Percentiles rank a stretch among this genome's conserved stretches.
Evolutionary conservation across 23 tunicate species (phyloP).

Genomic region (Trididemnum nubilum): DNA sequence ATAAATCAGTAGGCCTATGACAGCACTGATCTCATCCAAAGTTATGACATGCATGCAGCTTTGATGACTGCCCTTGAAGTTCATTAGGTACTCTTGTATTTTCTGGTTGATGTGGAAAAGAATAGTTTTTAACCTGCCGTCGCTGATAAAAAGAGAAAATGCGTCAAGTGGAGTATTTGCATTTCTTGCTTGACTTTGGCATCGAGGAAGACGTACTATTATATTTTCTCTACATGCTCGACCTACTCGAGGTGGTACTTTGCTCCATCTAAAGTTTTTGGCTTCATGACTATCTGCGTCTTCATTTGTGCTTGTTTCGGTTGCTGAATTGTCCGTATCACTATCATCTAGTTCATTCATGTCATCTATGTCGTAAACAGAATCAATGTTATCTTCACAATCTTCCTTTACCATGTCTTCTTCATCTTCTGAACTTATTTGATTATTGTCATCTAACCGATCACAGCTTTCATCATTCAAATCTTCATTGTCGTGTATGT

Average conservation of each 20-base stretch:
- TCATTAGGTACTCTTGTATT: constrained; percentile 11
- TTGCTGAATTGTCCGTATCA: no score
- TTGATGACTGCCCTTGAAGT: constrained; percentile 16
- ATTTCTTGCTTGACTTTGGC: constrained; percentile 10
- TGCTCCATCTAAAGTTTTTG: constrained; percentile 11
- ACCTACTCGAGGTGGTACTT: constrained; percentile 18
- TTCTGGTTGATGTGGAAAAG: constrained; percentile 13
- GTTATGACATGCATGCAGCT: constrained; percentile 1
- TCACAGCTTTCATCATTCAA: no score
- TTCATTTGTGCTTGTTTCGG: no score
- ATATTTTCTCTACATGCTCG: constrained; percentile 19
- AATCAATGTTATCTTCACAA: no score
- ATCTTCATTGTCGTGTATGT: constrained; percentile 15
- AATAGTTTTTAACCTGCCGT: constrained; percentile 4
- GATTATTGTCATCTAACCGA: no score
- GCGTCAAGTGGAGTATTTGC: constrained; percentile 3
- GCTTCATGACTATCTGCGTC: no score
- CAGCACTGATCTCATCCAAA: constrained; percentile 15
- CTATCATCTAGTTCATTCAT: no score
- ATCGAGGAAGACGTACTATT: constrained; percentile 9
- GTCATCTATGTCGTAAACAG: no score
- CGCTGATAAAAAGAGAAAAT: constrained; percentile 1
- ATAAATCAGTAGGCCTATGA: constrained; percentile 21
- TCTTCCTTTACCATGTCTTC: no score
- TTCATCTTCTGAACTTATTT: constrained; percentile 24